Percentiles rank a stretch among this genome's conserved stretches.
These are phyloP conservation scores for Drosophila cardini DNA, from an alignment of 1,140 invertebrate species.

Conservation along the genomic window DNA sequence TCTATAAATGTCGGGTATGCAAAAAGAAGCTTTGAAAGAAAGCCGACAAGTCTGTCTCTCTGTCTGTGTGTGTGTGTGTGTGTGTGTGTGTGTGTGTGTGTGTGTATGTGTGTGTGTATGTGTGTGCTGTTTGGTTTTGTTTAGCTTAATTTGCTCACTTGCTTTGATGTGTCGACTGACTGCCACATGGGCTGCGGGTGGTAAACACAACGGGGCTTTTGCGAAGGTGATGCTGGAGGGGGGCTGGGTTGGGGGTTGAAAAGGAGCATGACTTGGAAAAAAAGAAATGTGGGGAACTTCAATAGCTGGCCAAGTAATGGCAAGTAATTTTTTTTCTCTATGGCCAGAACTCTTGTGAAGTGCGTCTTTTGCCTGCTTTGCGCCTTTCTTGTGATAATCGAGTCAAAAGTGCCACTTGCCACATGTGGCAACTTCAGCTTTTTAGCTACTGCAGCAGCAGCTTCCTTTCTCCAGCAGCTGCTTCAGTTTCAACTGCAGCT, in stretches of 20 bases:
- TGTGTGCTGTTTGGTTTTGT: constrained; percentile 68
- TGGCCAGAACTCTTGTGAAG: constrained; percentile 19
- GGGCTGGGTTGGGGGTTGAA: neutral
- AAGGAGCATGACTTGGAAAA: too few relatives aligned
- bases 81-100: constrained; percentile 8
- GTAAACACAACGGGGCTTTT: neutral
- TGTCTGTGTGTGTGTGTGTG: constrained; percentile 21
- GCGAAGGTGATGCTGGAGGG: neutral
- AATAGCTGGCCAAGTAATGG: constrained; percentile 1
- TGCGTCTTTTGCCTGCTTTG: constrained; percentile 39
- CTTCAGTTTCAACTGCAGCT: neutral
- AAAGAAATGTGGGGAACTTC: neutral
- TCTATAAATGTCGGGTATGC: neutral
- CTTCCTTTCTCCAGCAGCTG: neutral
- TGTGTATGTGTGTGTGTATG: constrained; percentile 28
- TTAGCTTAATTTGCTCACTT: constrained; percentile 79
- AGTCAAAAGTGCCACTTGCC: constrained; percentile 38
- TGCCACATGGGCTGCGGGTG: constrained; percentile 17
- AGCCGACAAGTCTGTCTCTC: constrained; percentile 57
- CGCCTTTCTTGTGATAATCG: constrained; percentile 50
- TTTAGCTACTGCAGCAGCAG: neutral
- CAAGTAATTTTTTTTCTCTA: neutral
- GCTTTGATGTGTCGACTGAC: constrained; percentile 75
- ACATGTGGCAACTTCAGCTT: constrained; percentile 1
- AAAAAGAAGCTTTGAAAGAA: constrained; percentile 66